Conservation (phyloP, 2,888 invertebrate genomes). For the Meiosimyza platycephala region DNA sequence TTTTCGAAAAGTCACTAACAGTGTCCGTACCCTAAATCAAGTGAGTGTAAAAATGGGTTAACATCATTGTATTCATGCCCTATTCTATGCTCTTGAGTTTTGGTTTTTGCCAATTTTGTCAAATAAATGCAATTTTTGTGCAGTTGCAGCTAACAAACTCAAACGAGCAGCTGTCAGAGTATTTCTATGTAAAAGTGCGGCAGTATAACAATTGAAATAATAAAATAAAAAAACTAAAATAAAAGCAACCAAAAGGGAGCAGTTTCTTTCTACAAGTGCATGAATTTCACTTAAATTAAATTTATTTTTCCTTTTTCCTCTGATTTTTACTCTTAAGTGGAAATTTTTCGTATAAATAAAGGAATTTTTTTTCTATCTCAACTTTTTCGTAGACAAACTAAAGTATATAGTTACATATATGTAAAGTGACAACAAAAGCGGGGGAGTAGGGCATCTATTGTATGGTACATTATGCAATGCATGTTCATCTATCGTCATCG, state of each 20-base stretch:
- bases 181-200: not conserved
- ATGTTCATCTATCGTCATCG: too few species aligned
- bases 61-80: too few species aligned
- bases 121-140: slow-evolving; percentile 31
- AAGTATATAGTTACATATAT: too few species aligned
- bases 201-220: not conserved
- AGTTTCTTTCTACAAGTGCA: not conserved
- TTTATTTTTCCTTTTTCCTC: not conserved
- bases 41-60: too few species aligned
- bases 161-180: slow-evolving; percentile 20
- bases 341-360: not conserved
- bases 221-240: not conserved
- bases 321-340: slow-evolving; percentile 1
- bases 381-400: too few species aligned
- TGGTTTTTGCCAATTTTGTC: slow-evolving; percentile 28
- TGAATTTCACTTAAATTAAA: slow-evolving; percentile 30
- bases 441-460: too few species aligned
- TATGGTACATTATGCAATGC: too few species aligned
- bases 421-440: too few species aligned
- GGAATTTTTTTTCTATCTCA: too few species aligned
- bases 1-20: too few species aligned
- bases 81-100: not conserved
- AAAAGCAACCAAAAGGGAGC: not conserved
- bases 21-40: too few species aligned
- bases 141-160: slow-evolving; percentile 14